A percentile compares a stretch with the other conserved stretches of the same genome.
Evolutionary conservation across 2,888 invertebrate genomes (phyloP).

Genomic region (Diadegma fenestrale): DNA sequence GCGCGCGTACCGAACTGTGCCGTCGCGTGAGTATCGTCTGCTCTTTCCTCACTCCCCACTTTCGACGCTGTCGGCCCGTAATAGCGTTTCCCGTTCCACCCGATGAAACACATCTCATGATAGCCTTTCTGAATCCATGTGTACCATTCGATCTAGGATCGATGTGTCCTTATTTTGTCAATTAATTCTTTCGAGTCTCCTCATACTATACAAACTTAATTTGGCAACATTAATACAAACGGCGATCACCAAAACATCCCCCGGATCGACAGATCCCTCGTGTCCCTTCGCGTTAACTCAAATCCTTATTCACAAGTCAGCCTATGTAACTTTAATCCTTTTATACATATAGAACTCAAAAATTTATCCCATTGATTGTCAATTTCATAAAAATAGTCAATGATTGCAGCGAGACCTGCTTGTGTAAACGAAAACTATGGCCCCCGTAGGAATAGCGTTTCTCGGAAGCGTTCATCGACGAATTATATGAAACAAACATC

Average conservation of each 20-base stretch:
- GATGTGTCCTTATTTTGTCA: slow-evolving; percentile 21
- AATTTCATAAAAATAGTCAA: too few species aligned
- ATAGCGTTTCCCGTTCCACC: slow-evolving; percentile 53
- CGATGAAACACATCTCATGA: slow-evolving; percentile 56
- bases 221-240: not conserved
- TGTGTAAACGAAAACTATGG: too few species aligned
- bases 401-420: too few species aligned
- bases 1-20: slow-evolving; percentile 72
- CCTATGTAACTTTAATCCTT: too few species aligned
- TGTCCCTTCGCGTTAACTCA: too few species aligned
- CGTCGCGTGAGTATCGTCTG: slow-evolving; percentile 69
- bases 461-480: too few species aligned
- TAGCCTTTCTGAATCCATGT: slow-evolving; percentile 42
- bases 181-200: not conserved
- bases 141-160: slow-evolving; percentile 26
- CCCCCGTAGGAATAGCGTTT: too few species aligned
- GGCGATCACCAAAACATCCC: not conserved
- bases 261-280: too few species aligned
- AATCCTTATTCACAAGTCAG: too few species aligned
- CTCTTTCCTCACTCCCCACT: slow-evolving; percentile 59
- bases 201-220: slow-evolving; percentile 6
- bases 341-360: too few species aligned
- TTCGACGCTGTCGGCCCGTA: slow-evolving; percentile 45
- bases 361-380: too few species aligned
- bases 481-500: too few species aligned